phyloP scores from a whole-genome alignment of 1,140 invertebrate genomes.

The Palaemon carinicauda region DNA sequence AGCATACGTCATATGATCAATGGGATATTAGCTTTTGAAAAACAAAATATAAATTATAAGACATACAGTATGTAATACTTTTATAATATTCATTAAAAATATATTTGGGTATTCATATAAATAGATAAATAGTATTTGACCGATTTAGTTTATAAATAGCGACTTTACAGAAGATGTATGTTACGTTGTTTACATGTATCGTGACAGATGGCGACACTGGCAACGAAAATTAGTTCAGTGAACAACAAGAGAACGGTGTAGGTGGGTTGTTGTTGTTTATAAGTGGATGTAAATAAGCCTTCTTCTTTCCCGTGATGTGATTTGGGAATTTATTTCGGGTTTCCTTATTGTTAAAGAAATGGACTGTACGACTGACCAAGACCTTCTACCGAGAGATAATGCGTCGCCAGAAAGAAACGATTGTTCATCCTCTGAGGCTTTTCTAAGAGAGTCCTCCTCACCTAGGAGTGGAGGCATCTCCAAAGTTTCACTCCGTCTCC shows the following conservation, averaged over 20 bases:
- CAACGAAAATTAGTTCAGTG: background rate
- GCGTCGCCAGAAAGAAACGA: background rate
- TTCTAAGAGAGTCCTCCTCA: background rate
- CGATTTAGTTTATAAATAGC: background rate
- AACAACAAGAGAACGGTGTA: constrained; percentile 25
- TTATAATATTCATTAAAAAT: too few relatives aligned
- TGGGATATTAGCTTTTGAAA: too few relatives aligned
- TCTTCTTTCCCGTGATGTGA: too few relatives aligned
- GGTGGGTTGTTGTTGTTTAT: background rate
- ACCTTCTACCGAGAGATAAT: background rate
- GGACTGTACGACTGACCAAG: constrained; percentile 26
- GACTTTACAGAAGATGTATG: background rate
- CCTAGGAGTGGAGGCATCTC: background rate
- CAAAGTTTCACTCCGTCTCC: constrained; percentile 25
- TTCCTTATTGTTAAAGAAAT: constrained; percentile 24
- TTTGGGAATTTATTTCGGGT: background rate
- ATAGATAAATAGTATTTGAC: too few relatives aligned
- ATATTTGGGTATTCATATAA: too few relatives aligned
- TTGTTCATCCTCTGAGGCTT: constrained; percentile 12
- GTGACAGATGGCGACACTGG: constrained; percentile 6
- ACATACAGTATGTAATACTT: too few relatives aligned
- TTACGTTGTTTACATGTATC: constrained; percentile 7
- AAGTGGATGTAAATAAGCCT: too few relatives aligned
- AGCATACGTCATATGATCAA: too few relatives aligned
- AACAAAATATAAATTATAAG: too few relatives aligned